phyloP scores from a whole-genome alignment of 2,888 invertebrate species.

The Nineta flava region DNA sequence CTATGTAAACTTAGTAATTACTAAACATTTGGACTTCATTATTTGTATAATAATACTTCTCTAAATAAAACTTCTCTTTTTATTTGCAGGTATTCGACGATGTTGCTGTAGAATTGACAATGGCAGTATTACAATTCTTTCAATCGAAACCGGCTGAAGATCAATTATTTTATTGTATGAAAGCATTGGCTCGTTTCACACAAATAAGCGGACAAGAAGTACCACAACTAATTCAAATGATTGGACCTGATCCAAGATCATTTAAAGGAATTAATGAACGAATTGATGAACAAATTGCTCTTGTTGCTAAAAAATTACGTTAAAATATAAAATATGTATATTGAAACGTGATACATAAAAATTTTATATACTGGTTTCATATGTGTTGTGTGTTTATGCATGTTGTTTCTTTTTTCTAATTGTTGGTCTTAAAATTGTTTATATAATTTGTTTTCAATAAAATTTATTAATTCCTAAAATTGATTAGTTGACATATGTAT shows the following conservation, averaged over 20 bases:
- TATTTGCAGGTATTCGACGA: slow-evolving; percentile 74
- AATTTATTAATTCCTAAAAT: too few species aligned
- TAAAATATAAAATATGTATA: slow-evolving; percentile 16
- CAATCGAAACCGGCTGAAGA: slow-evolving; percentile 66
- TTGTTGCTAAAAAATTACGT: slow-evolving; percentile 49
- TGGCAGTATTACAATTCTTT: slow-evolving; percentile 83
- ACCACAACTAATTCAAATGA: slow-evolving; percentile 77
- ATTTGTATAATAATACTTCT: too few species aligned
- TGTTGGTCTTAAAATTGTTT: too few species aligned
- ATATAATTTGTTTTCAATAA: too few species aligned
- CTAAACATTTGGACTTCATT: too few species aligned
- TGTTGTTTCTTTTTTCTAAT: too few species aligned
- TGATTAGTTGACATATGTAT: too few species aligned
- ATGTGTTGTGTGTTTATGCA: too few species aligned
- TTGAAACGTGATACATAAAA: too few species aligned
- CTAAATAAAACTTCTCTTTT: background rate
- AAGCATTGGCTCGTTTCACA: slow-evolving; percentile 55
- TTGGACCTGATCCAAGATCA: slow-evolving; percentile 71
- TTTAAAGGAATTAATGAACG: slow-evolving; percentile 69
- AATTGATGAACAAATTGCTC: slow-evolving; percentile 64
- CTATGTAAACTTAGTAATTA: too few species aligned
- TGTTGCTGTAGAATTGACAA: slow-evolving; percentile 77
- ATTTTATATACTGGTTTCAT: too few species aligned
- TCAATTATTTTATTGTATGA: slow-evolving; percentile 60
- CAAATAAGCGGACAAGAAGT: slow-evolving; percentile 68